These are phyloP conservation scores for Andrena haemorrhoa DNA, from an alignment of 2,888 invertebrate species.

Conservation along the genomic window DNA sequence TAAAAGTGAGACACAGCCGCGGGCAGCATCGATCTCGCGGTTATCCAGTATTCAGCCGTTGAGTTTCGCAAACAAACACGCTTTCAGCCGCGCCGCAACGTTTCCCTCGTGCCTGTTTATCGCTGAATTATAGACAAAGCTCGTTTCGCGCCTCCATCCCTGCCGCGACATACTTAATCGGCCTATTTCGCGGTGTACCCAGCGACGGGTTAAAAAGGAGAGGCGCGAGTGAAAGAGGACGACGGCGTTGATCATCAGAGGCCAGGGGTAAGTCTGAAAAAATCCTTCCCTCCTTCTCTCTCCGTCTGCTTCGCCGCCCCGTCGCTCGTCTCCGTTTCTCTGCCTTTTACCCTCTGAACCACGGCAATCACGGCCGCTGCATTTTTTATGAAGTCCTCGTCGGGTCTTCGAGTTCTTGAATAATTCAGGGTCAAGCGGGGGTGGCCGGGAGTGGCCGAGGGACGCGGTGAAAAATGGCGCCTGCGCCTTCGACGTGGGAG, in stretches of 20 bases:
- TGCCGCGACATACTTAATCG: slow-evolving; percentile 64
- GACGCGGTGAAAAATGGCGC: slow-evolving; percentile 58
- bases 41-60: slow-evolving; percentile 30
- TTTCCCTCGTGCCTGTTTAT: slow-evolving; percentile 49
- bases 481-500: slow-evolving; percentile 58
- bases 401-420: slow-evolving; percentile 80
- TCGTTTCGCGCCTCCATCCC: slow-evolving; percentile 48
- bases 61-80: slow-evolving; percentile 48
- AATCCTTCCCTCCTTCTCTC: slow-evolving; percentile 44
- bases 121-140: slow-evolving; percentile 61
- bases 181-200: slow-evolving; percentile 60
- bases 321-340: slow-evolving; percentile 20
- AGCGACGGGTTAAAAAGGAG: slow-evolving; percentile 48
- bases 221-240: slow-evolving; percentile 50
- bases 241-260: slow-evolving; percentile 62
- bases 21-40: slow-evolving; percentile 1
- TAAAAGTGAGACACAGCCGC: slow-evolving; percentile 2
- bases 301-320: not conserved
- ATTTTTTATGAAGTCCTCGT: slow-evolving; percentile 83
- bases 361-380: slow-evolving; percentile 81
- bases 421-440: slow-evolving; percentile 82
- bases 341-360: slow-evolving; percentile 66
- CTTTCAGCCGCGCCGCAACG: slow-evolving; percentile 30
- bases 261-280: slow-evolving; percentile 75
- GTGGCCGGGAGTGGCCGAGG: slow-evolving; percentile 6